Evolutionary conservation across 1,140 invertebrate species (phyloP).

Genomic region (Sminthurides bifidus): DNA sequence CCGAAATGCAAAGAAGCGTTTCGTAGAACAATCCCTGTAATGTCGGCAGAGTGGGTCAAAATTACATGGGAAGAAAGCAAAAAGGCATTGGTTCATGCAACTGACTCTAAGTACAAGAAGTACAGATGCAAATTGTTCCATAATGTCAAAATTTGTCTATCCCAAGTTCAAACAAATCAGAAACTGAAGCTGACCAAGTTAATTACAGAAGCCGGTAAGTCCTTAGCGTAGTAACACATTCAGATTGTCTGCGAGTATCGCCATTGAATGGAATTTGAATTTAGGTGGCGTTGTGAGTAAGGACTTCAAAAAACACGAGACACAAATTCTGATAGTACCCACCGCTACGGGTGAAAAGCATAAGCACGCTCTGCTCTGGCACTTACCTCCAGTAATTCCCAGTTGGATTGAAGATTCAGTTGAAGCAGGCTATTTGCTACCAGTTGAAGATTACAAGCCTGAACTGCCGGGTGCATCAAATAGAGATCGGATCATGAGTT

Average conservation of each 20-base stretch:
- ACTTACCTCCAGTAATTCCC: slow-evolving; percentile 55
- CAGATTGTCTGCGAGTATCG: neutral
- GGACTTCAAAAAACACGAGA: slow-evolving; percentile 30
- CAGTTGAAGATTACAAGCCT: slow-evolving; percentile 48
- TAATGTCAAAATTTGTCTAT: slow-evolving; percentile 62
- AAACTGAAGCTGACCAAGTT: slow-evolving; percentile 58
- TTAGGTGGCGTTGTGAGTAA: neutral
- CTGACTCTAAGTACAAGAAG: slow-evolving; percentile 49
- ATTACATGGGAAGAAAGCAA: slow-evolving; percentile 61
- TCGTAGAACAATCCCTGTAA: slow-evolving; percentile 55
- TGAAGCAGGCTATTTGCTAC: slow-evolving; percentile 55
- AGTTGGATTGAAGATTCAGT: slow-evolving; percentile 70
- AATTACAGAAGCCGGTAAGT: slow-evolving; percentile 42
- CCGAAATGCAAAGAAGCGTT: slow-evolving; percentile 52
- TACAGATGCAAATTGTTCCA: slow-evolving; percentile 65
- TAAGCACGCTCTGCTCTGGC: slow-evolving; percentile 59
- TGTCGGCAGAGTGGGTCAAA: slow-evolving; percentile 63
- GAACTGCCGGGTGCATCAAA: neutral
- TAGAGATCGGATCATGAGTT: no score
- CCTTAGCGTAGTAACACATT: slow-evolving; percentile 26
- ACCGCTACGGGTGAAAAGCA: slow-evolving; percentile 64
- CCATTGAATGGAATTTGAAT: neutral
- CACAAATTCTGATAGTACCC: slow-evolving; percentile 43
- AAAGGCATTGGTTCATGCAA: slow-evolving; percentile 46
- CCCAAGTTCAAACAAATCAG: slow-evolving; percentile 52